Conservation (phyloP, 1,140 invertebrate species). For the Cyrtorhinus lividipennis region DNA sequence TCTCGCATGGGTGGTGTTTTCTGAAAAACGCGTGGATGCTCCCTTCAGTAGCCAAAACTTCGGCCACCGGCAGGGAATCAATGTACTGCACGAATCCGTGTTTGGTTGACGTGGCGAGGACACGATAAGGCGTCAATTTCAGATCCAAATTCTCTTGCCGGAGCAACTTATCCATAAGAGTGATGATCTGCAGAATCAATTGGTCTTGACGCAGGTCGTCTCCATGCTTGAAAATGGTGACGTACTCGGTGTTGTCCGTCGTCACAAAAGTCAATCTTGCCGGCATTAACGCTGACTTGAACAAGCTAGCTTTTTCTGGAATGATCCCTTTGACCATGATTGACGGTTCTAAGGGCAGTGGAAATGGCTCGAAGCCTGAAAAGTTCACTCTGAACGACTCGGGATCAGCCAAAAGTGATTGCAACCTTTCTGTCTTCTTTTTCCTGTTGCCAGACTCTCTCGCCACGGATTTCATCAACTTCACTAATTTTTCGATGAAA, state of each 20-base stretch:
- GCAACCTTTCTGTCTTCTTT: slow-evolving; percentile 80
- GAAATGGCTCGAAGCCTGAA: slow-evolving; percentile 78
- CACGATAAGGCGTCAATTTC: slow-evolving; percentile 86
- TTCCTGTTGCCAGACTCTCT: slow-evolving; percentile 81
- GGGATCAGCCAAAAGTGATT: slow-evolving; percentile 63
- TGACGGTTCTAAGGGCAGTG: slow-evolving; percentile 85
- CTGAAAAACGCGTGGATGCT: slow-evolving; percentile 82
- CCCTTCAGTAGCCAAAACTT: slow-evolving; percentile 74
- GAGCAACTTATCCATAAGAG: slow-evolving; percentile 93
- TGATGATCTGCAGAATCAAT: slow-evolving; percentile 92
- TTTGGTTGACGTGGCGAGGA: slow-evolving; percentile 84
- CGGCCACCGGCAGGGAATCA: slow-evolving; percentile 84
- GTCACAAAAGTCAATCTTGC: slow-evolving; percentile 85
- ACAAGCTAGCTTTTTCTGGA: slow-evolving; percentile 75
- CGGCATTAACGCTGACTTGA: slow-evolving; percentile 97
- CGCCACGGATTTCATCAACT: slow-evolving; percentile 79
- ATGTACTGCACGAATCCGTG: slow-evolving; percentile 95
- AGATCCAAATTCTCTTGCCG: slow-evolving; percentile 87
- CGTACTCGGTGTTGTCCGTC: slow-evolving; percentile 68
- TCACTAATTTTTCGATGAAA: slow-evolving; percentile 83
- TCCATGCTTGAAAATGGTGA: slow-evolving; percentile 96
- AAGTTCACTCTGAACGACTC: slow-evolving; percentile 78
- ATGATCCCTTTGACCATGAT: slow-evolving; percentile 81
- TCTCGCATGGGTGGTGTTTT: slow-evolving; percentile 76
- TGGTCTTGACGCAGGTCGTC: slow-evolving; percentile 99